Percentiles rank a stretch among this genome's conserved stretches.
Evolutionary conservation across 1,140 invertebrate genomes (phyloP).

Genomic region (Phocides pigmalion): DNA sequence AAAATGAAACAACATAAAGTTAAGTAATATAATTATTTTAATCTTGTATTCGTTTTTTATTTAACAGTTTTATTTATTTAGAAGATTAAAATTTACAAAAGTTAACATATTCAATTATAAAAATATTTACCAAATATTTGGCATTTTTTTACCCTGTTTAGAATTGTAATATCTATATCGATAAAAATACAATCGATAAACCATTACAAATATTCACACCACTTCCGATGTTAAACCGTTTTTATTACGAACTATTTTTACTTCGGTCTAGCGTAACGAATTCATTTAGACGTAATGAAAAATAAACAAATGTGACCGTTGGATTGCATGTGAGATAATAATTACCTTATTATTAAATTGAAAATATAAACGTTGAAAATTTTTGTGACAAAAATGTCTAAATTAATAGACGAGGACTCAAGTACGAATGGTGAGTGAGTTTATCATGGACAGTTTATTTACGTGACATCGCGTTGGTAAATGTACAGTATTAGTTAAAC

Average conservation of each 20-base stretch:
- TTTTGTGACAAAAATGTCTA: constrained; percentile 54
- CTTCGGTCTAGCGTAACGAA: constrained; percentile 56
- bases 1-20: no score
- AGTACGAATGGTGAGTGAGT: constrained; percentile 60
- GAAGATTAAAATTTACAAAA: no score
- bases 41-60: no score
- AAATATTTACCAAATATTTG: no score
- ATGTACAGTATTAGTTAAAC: constrained; percentile 40
- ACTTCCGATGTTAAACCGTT: constrained; percentile 57
- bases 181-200: constrained; percentile 1
- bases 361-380: neutral
- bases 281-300: constrained; percentile 63
- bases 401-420: constrained; percentile 48
- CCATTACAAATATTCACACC: constrained; percentile 15
- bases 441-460: constrained; percentile 54
- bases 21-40: no score
- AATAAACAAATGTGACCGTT: constrained; percentile 61
- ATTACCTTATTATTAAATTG: constrained; percentile 3
- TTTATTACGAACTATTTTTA: constrained; percentile 69
- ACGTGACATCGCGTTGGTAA: constrained; percentile 66
- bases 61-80: no score
- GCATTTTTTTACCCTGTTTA: no score
- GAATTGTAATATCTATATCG: constrained; percentile 1
- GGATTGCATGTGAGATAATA: constrained; percentile 40
- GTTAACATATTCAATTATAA: no score